Evolutionary conservation across 2,797 vertebrate genomes (phyloP), one percentile per base, ranked within the genome.

Genomic region (Vespertilio murinus): DNA sequence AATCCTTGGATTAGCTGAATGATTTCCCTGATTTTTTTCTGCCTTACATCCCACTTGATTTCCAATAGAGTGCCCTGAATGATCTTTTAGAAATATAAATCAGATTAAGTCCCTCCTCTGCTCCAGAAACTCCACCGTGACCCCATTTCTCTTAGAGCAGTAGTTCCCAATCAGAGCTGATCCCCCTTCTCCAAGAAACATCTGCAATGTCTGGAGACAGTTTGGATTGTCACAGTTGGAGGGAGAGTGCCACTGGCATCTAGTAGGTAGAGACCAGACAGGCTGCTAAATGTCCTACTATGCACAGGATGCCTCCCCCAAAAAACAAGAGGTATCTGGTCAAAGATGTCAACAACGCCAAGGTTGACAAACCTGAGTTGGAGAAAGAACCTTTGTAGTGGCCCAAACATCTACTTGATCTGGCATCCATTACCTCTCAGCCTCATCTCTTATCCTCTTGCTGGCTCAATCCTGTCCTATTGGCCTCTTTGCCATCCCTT

Each of bases 201-300:
- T 71, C 12, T 91, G 65, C 75, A 40, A 25, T 49, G 17, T 69
- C 38, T 88, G 65, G 30, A 94, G 45, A 89, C 2, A 28, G 45
- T 91, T 83, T 80, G 65, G 40, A 49, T 91, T 80, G 61, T 95
- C 69, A 64, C 28, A 80, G 25, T 38, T 25, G n/a, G 81, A 78
- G 40, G 28, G 38, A 64, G 33, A 30, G n/a, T 93, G 23, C 23
- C 67, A 30, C 18, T 71, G 71, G n/a, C 54, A 86, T 86, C 83
- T 91, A 67, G 28, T 30, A 25, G 64, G 59, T 74, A 67, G 74
- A n/a, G 54, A 64, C 12, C 75, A 86, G 33, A 6, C 20, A 30
- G 75, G 33, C 38, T 83, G 9, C 70, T 74, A 22, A 85, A 65
- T 6, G 33, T 5, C 17, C 38, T 56, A 22, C 25, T 80, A 2